Conservation (phyloP, 2,113 vertebrate genomes). For the Origma solitaria region DNA sequence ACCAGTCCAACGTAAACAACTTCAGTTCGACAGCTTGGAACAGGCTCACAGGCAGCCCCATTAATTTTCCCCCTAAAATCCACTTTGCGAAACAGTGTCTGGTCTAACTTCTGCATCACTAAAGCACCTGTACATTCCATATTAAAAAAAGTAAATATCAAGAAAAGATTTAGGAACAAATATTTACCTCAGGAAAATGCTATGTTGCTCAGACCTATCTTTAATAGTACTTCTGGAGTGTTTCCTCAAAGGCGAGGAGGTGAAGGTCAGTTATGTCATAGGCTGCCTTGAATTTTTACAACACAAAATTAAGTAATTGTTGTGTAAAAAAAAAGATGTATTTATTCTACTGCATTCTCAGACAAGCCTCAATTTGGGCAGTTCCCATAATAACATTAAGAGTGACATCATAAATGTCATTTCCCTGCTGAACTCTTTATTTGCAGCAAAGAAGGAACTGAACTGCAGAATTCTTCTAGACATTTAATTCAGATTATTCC, state of each 20-base stretch:
- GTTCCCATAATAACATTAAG: background rate
- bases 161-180: background rate
- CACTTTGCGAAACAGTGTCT: background rate
- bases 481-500: background rate
- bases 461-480: background rate
- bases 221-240: background rate
- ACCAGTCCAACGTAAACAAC: background rate
- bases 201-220: background rate
- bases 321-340: background rate
- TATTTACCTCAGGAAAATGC: background rate
- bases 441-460: background rate
- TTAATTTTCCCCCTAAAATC: background rate
- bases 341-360: background rate
- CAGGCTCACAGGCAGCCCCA: background rate
- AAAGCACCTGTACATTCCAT: background rate
- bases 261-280: background rate
- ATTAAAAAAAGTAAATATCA: background rate
- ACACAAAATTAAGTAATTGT: background rate
- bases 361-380: background rate
- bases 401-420: background rate
- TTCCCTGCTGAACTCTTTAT: background rate
- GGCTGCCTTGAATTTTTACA: background rate
- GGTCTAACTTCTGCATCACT: background rate
- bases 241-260: background rate
- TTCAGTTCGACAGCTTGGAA: background rate